A percentile compares a stretch with the other conserved stretches of the same genome.
Conservation (phyloP, 2,888 invertebrate genomes). For the Lamproptera curius region DNA sequence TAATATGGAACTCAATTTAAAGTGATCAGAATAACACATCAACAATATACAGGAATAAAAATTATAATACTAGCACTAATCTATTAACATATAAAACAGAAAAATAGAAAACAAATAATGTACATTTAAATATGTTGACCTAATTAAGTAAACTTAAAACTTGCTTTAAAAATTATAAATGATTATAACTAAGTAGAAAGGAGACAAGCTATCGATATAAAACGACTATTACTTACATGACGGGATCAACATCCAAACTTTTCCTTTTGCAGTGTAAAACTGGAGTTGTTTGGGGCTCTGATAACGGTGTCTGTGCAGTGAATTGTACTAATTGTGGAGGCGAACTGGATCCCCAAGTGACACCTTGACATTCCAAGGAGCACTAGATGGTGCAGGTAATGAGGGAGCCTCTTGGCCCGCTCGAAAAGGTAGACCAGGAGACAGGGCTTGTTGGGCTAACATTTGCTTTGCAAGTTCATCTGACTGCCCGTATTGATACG, state of each 20-base stretch:
- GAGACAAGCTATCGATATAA: no score
- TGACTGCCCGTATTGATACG: constrained; percentile 53
- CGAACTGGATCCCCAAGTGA: constrained; percentile 72
- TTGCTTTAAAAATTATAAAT: no score
- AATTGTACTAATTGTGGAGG: constrained; percentile 69
- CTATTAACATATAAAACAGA: no score
- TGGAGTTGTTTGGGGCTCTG: constrained; percentile 39
- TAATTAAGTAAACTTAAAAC: no score
- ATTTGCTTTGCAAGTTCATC: constrained; percentile 64
- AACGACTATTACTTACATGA: constrained; percentile 62
- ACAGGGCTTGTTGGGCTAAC: constrained; percentile 56
- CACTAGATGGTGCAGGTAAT: constrained; percentile 63
- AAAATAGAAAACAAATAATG: no score
- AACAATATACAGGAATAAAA: no score
- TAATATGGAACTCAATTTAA: no score
- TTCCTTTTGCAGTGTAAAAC: constrained; percentile 65
- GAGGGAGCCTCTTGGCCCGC: constrained; percentile 43
- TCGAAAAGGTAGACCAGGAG: constrained; percentile 38
- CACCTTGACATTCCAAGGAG: constrained; percentile 74
- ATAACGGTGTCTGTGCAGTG: constrained; percentile 52
- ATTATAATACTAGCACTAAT: no score
- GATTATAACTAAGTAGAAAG: no score
- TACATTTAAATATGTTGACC: no score
- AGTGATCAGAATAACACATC: no score
- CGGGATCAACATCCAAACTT: constrained; percentile 60